Base-by-base conservation (phyloP, 2,113 vertebrate species). In the Loxodonta africana region DNA sequence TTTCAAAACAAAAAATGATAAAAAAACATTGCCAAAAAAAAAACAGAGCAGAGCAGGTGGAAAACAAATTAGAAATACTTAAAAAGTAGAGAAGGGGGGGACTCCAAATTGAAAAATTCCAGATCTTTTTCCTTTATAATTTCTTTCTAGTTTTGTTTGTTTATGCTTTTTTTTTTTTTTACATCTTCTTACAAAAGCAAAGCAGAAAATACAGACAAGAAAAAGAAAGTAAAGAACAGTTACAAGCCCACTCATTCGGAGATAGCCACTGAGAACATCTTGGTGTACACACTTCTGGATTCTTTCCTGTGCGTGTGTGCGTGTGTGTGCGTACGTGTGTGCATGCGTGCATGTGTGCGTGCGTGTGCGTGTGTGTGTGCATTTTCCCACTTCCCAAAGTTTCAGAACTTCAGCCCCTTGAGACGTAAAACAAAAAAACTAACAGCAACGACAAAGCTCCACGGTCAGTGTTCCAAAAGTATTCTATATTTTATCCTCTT, bases 1-100 rank as follows among this genome's bases (percentile, higher is more conserved):
- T 84, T 90, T 48, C 71, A 76, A 62, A 83, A 95, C 77, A 83
- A 67, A 90, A 95, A 88, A 69, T n/a, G 33, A 93, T 17, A 71
- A 65, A 41, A 33, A 41, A 28, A 28, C 4, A 46, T 63, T 37
- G 15, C 18, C 57, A 30, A 69, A n/a, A 78, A 6, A 46, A 89
- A 92, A 82, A 5, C 18, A 33, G 37, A 51, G 60, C 4, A 37
- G 1, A 92, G 37, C 60, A 88, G 65, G 8, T 62, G 77, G 46
- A 62, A 96, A 92, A 88, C 44, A 93, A 95, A 95, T 91, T 60
- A 78, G 63, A 88, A 97, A 67, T 74, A 26, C 80, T 94, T 89
- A 67, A 12, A 88, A 90, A 76, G 37, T 53, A 37, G 18, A 12
- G 53, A 92, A 46, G 18, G 9, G 90, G n/a, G 11, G 63, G 7